These are phyloP conservation scores for Acanthaster planci DNA, from an alignment of 35 echinoderm and acorn worm genomes.

Conservation along the genomic window DNA sequence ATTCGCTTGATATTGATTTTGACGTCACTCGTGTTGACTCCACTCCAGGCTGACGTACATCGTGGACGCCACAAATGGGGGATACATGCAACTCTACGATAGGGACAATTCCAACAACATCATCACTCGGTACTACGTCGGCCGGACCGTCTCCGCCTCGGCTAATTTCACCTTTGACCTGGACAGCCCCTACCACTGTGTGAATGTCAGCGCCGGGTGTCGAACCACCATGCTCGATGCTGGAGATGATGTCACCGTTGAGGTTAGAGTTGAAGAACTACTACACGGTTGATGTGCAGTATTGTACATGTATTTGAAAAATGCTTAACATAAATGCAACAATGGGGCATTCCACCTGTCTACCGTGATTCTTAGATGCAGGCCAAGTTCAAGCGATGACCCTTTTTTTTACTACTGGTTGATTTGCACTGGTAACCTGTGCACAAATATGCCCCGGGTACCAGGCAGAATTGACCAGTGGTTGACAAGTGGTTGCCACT, in stretches of 20 bases:
- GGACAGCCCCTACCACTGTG: neutral
- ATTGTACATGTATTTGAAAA: too few species aligned
- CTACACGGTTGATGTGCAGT: too few species aligned
- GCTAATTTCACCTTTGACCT: constrained; percentile 12
- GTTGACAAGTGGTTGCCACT: too few species aligned
- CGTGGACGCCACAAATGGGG: neutral
- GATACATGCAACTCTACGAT: neutral
- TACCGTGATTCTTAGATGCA: too few species aligned
- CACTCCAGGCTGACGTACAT: neutral
- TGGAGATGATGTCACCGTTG: neutral
- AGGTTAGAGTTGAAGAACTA: neutral
- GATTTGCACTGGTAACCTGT: too few species aligned
- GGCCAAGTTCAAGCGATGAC: too few species aligned
- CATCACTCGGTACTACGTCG: constrained; percentile 4
- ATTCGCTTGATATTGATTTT: neutral
- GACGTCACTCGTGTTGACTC: neutral
- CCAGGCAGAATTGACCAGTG: too few species aligned
- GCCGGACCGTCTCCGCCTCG: neutral
- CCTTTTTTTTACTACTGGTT: too few species aligned
- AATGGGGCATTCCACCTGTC: too few species aligned
- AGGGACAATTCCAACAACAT: neutral
- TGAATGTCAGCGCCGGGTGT: neutral
- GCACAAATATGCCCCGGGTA: too few species aligned
- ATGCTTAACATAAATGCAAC: too few species aligned
- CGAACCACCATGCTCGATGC: neutral